phyloP scores from a whole-genome alignment of 2,797 vertebrate species.

The Myripristis jacobus region DNA sequence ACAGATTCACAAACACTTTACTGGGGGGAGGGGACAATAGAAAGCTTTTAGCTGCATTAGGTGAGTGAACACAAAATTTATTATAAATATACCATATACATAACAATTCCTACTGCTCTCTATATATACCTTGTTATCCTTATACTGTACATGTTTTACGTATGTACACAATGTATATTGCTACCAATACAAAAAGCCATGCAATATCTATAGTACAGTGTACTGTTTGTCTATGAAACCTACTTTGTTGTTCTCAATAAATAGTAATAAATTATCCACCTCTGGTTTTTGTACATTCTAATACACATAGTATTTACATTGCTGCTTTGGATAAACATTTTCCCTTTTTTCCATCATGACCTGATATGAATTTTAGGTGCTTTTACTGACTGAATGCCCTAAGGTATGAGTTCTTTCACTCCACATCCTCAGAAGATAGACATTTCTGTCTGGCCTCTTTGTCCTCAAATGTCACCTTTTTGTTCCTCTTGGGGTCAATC shows the following conservation, averaged over 20 bases:
- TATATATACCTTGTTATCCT: conserved; percentile 59
- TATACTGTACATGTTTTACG: conserved; percentile 71
- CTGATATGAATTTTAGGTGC: conserved; percentile 71
- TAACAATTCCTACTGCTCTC: conserved; percentile 64
- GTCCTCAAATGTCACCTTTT: conserved; percentile 92
- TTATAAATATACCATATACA: conserved; percentile 80
- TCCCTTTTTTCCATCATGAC: conserved; percentile 71
- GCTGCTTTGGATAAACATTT: conserved; percentile 78
- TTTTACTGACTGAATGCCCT: conserved; percentile 45
- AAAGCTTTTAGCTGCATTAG: conserved; percentile 50
- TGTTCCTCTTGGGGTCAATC: conserved; percentile 96
- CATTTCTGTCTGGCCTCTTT: conserved; percentile 92
- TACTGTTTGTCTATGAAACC: conserved; percentile 76
- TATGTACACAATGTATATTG: conserved; percentile 75
- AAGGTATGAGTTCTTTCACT: conserved; percentile 58
- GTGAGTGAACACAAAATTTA: conserved; percentile 76
- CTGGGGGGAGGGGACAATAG: conserved; percentile 47
- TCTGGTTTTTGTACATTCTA: conserved; percentile 76
- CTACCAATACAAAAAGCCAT: conserved; percentile 82
- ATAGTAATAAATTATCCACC: conserved; percentile 83
- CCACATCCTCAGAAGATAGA: conserved; percentile 85
- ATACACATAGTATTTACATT: conserved; percentile 76
- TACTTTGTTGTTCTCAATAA: conserved; percentile 79
- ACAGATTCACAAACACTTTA: conserved; percentile 67
- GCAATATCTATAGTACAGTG: conserved; percentile 82